Evolutionary conservation across 2,797 vertebrate species (phyloP).

Genomic region (Cynodonichthys magdalenae): DNA sequence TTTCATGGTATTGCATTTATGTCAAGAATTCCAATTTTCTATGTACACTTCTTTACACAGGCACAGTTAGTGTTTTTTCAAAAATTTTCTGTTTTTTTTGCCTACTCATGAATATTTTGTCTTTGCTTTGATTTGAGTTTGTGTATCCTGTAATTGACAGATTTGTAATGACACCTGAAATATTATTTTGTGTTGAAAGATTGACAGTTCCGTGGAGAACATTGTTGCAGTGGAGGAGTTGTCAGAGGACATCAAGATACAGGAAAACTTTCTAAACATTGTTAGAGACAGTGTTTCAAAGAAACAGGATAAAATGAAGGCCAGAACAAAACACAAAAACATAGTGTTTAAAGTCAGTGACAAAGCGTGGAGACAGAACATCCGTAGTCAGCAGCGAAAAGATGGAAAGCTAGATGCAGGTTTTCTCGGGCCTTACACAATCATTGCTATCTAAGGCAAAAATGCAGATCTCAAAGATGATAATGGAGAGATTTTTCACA

Average conservation of each 20-base stretch:
- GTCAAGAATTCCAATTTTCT: too few species aligned
- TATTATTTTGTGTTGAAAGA: too few species aligned
- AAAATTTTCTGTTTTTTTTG: too few species aligned
- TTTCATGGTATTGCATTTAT: neutral
- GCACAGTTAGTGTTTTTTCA: too few species aligned
- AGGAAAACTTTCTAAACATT: neutral
- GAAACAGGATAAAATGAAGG: neutral
- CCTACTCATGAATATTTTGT: too few species aligned
- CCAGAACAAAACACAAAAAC: neutral
- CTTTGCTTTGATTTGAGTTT: neutral
- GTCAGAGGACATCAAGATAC: neutral
- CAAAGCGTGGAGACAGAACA: conserved; percentile 7
- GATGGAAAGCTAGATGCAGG: neutral
- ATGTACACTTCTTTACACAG: too few species aligned
- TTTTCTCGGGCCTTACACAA: neutral
- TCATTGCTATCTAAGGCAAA: neutral
- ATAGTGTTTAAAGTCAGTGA: neutral
- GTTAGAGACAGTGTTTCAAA: too few species aligned
- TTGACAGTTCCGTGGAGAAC: neutral
- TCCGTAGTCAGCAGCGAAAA: neutral
- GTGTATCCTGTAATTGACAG: too few species aligned
- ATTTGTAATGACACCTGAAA: too few species aligned
- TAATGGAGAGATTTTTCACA: too few species aligned
- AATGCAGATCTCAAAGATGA: too few species aligned
- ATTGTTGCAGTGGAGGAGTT: neutral